These are phyloP conservation scores for Bugulina stolonifera DNA, from an alignment of 2,888 invertebrate genomes.

Conservation along the genomic window DNA sequence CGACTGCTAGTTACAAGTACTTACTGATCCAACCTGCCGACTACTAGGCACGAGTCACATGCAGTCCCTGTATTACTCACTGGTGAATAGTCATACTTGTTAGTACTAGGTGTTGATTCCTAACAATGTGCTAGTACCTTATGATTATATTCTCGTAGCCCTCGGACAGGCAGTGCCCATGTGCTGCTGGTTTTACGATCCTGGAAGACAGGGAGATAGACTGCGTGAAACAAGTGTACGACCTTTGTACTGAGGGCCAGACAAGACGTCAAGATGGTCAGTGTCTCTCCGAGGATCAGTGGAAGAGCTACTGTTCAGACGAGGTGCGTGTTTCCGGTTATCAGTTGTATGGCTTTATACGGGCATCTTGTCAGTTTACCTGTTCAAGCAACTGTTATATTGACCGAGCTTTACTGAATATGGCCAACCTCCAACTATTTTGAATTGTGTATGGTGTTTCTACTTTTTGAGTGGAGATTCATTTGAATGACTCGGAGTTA, in stretches of 20 bases:
- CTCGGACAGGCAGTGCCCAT: conserved; percentile 45
- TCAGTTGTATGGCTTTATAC: background rate
- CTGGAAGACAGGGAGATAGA: conserved; percentile 34
- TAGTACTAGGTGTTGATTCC: too few relatives aligned
- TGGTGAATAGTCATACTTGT: too few relatives aligned
- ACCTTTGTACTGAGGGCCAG: conserved; percentile 36
- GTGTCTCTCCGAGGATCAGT: conserved; percentile 36
- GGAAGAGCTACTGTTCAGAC: conserved; percentile 37
- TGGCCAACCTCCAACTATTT: too few relatives aligned
- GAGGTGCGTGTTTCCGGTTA: conserved; percentile 34
- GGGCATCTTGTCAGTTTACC: background rate
- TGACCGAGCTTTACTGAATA: background rate
- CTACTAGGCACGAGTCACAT: too few relatives aligned
- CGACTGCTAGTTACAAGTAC: too few relatives aligned
- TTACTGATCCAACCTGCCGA: background rate
- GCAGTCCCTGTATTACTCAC: too few relatives aligned
- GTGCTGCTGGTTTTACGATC: conserved; percentile 40
- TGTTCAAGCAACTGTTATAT: background rate
- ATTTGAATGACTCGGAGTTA: too few relatives aligned
- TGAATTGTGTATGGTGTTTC: too few relatives aligned
- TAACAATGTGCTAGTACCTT: too few relatives aligned
- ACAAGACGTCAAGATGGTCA: conserved; percentile 39
- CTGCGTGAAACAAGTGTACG: conserved; percentile 43
- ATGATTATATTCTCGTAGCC: too few relatives aligned
- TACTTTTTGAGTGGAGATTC: too few relatives aligned